phyloP scores from a whole-genome alignment of 1,140 invertebrate species.

The Charaxes varanes region DNA sequence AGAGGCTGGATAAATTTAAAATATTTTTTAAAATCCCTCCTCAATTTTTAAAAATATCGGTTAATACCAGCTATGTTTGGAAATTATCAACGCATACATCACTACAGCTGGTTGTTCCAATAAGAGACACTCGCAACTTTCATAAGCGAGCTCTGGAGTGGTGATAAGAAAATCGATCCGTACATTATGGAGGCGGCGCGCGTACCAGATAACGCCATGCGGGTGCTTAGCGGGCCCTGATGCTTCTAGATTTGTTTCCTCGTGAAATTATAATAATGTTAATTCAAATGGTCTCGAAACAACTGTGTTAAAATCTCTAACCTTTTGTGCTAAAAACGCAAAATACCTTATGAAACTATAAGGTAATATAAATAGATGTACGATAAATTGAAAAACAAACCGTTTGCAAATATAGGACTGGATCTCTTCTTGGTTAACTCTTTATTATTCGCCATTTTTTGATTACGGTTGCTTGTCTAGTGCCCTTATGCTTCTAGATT shows the following conservation, averaged over 20 bases:
- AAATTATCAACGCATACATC: neutral
- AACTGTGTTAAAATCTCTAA: too few species aligned
- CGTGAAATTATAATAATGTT: neutral
- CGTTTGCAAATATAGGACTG: too few species aligned
- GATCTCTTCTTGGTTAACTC: too few species aligned
- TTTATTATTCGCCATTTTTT: too few species aligned
- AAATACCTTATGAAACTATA: too few species aligned
- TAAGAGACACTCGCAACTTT: slow-evolving; percentile 33
- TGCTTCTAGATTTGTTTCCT: slow-evolving; percentile 12
- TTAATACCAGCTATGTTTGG: neutral
- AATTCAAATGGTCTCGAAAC: too few species aligned
- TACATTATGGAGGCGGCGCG: slow-evolving; percentile 17
- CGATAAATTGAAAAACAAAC: too few species aligned
- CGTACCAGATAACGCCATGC: slow-evolving; percentile 28
- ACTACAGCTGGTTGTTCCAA: slow-evolving; percentile 10
- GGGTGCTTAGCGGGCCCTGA: slow-evolving; percentile 24
- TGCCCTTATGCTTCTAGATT: slow-evolving; percentile 14
- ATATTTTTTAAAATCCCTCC: neutral
- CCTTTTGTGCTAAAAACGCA: too few species aligned
- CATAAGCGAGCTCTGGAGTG: slow-evolving; percentile 59
- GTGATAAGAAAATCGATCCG: slow-evolving; percentile 63
- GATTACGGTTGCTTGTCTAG: slow-evolving; percentile 27
- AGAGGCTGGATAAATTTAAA: too few species aligned
- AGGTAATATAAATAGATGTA: too few species aligned
- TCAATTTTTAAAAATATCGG: neutral